A percentile compares a stretch with the other conserved stretches of the same genome.
phyloP scores from a whole-genome alignment of 1,140 invertebrate genomes.

The Thalassaphorura encarpata region DNA sequence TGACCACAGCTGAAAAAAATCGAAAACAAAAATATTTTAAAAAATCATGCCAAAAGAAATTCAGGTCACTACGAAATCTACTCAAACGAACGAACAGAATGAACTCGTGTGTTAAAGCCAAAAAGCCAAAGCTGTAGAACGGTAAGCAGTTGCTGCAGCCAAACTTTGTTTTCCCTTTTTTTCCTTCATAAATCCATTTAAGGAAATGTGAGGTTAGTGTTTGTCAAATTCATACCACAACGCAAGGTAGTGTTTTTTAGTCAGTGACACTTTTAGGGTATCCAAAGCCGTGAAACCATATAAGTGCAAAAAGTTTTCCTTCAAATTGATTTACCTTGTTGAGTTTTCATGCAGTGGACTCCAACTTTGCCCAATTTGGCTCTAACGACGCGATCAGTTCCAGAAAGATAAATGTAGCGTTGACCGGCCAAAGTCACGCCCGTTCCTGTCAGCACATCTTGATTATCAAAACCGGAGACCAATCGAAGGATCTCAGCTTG shows the following conservation, averaged over 20 bases:
- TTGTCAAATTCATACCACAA: too few relatives aligned
- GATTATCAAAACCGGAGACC: constrained; percentile 73
- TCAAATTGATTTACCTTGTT: constrained; percentile 54
- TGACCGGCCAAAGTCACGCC: constrained; percentile 78
- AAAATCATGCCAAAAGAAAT: constrained; percentile 4
- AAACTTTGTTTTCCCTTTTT: too few relatives aligned
- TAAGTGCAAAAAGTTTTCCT: neutral
- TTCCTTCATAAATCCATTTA: too few relatives aligned
- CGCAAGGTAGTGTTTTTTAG: too few relatives aligned
- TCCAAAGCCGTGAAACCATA: too few relatives aligned
- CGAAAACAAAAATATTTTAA: constrained; percentile 26
- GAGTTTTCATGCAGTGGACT: constrained; percentile 87
- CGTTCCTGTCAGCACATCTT: constrained; percentile 68
- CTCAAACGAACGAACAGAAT: too few relatives aligned
- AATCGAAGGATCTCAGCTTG: constrained; percentile 79
- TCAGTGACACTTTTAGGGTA: too few relatives aligned
- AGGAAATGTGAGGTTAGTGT: too few relatives aligned
- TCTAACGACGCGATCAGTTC: constrained; percentile 79
- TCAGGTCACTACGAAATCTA: too few relatives aligned
- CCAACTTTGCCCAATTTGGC: constrained; percentile 82
- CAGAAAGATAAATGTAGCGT: constrained; percentile 85
- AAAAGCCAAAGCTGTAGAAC: neutral
- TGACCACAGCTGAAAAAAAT: constrained; percentile 68
- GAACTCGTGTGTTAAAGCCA: neutral
- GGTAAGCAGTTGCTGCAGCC: too few relatives aligned